These are phyloP conservation scores for Luscinia megarhynchos DNA, from an alignment of 2,797 vertebrate species.

Conservation along the genomic window DNA sequence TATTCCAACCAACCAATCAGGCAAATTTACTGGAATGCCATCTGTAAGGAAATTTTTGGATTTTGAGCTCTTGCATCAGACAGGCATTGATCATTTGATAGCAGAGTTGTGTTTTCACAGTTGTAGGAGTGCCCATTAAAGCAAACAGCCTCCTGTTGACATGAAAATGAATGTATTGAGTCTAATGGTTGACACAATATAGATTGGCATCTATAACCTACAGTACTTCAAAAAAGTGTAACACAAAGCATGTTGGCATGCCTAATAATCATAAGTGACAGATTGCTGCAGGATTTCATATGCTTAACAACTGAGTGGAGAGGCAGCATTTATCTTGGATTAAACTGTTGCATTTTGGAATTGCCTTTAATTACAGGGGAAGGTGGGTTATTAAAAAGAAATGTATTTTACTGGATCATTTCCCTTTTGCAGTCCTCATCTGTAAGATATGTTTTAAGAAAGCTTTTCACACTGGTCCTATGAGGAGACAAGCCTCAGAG, in stretches of 20 bases:
- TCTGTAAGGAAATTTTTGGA: background rate
- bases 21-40: background rate
- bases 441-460: background rate
- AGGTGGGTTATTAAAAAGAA: background rate
- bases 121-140: background rate
- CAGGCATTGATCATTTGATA: background rate
- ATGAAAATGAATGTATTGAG: background rate
- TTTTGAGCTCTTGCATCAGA: background rate
- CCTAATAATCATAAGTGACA: slow-evolving; percentile 26
- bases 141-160: background rate
- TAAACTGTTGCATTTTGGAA: background rate
- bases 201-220: background rate
- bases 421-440: background rate
- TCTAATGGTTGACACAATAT: background rate
- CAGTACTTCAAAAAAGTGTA: background rate
- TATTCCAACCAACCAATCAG: background rate
- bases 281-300: background rate
- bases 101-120: background rate
- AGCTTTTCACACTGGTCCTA: background rate
- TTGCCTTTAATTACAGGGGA: background rate
- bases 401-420: background rate
- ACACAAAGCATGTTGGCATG: background rate
- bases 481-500: background rate
- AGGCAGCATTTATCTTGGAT: background rate
- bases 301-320: slow-evolving; percentile 1